Base-by-base conservation (phyloP, 2,888 invertebrate species). In the Aethes cnicana region DNA sequence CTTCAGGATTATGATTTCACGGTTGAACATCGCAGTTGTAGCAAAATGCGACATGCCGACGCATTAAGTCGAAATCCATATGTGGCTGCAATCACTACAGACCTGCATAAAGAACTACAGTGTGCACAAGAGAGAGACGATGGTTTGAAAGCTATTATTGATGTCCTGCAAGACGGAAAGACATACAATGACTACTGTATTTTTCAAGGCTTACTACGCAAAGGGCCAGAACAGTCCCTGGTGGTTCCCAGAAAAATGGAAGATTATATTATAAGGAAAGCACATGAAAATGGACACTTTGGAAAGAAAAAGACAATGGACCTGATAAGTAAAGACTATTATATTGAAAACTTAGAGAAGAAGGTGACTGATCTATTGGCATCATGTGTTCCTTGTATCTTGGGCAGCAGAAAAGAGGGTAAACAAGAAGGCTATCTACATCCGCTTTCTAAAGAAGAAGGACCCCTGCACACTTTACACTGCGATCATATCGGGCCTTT, bases 221-320 rank as follows among this genome's bases (percentile, higher is more conserved):
- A 57, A 49, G 55, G 53, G 2, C 3, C 6, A 6, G 17, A 53
- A 11, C 49, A 55, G 8, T 9, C 7, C 5, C 9, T 59, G 8
- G 66, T 68, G 0, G 62, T 75, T 20, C 75, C 76, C 2, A 61
- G 59, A 17, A 12, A 20, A 20, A 72, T 81, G 70, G 62, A 71
- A 53, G 52, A 47, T 6, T 65, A 74, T 36, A 59, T 77, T 0
- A 70, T 77, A 3, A 59, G 53, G 18, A 59, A 53, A n/a, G 59
- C 59, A 0, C 78, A 81, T 53, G 68, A 68, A 18, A 57, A 60
- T 18, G 74, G 77, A 21, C 75, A 78, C 61, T 77, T 77, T 58
- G 57, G 57, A 0, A 49, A 42, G 2, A 61, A 54, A 16, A 72
- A 68, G 35, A 68, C 59, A 2, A 56, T 57, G 20, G 59, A 64